Percentiles rank a stretch among this genome's conserved stretches.
phyloP scores from a whole-genome alignment of 2,797 vertebrate genomes.

The Trematomus bernacchii region DNA sequence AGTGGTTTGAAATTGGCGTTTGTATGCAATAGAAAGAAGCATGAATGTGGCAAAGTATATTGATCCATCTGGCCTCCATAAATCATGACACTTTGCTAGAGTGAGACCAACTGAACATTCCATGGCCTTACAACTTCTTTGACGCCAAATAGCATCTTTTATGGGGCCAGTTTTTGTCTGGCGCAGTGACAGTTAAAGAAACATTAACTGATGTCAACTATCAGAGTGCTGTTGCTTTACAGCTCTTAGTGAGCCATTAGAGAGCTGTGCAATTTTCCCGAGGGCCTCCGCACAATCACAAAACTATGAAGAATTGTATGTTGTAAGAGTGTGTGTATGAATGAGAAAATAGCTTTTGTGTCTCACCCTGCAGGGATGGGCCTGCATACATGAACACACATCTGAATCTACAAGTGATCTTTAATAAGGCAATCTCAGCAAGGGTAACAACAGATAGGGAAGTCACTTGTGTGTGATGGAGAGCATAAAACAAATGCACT shows the following conservation, averaged over 20 bases:
- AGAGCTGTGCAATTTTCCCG: conserved; percentile 12
- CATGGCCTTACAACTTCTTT: neutral
- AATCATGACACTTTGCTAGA: neutral
- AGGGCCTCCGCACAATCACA: neutral
- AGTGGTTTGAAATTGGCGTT: neutral
- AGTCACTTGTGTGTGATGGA: neutral
- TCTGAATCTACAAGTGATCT: conserved; percentile 15
- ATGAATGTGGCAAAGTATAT: neutral
- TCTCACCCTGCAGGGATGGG: conserved; percentile 10
- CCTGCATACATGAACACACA: conserved; percentile 24
- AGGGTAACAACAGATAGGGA: neutral
- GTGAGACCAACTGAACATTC: conserved; percentile 3
- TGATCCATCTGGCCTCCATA: conserved; percentile 21
- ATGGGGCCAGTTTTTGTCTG: neutral
- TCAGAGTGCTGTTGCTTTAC: conserved; percentile 1
- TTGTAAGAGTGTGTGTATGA: neutral
- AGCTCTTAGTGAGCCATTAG: conserved; percentile 7
- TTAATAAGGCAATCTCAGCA: neutral
- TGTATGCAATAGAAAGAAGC: neutral
- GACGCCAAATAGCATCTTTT: neutral
- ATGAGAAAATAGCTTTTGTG: conserved; percentile 5
- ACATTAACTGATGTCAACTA: conserved; percentile 26
- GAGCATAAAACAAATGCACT: neutral
- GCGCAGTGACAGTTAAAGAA: conserved; percentile 9
- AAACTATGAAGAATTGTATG: neutral